Evolutionary conservation across 2,888 invertebrate genomes (phyloP), one percentile per base, ranked within the genome.

Genomic region (Eudemis profundana): DNA sequence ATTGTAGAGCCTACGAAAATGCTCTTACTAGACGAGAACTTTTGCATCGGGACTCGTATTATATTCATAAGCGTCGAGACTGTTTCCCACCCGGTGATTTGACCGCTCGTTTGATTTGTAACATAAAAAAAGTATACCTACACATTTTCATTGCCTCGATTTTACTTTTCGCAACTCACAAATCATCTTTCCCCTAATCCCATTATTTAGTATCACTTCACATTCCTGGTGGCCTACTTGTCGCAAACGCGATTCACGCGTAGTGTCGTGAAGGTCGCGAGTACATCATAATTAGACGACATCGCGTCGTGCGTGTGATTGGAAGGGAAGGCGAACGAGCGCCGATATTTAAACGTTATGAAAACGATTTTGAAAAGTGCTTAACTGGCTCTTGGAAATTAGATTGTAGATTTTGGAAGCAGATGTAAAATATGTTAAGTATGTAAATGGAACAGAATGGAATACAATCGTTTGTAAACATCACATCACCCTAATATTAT

Each of bases 271-370:
- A 51, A 72, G 63, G 73, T 70, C 64, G 70, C 49, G 47, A 72
- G 68, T 70, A 68, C 72, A 68, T 73, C 72, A 73, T 78, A 79
- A 83, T 81, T 78, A 79, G 74, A 68, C 72, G 63, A 66, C 68
- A 68, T 71, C 75, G 78, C 69, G 57, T 68, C 74, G 74, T 77
- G 79, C 47, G 38, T 61, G 68, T 62, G 72, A 75, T 74, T 65
- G 70, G 76, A 72, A 72, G 75, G n/a, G n/a, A n/a, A 75, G 72
- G 47, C 57, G 50, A 27, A 19, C 4, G 44, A 23, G 33, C 23
- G 61, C 72, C 69, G 68, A 68, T 56, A 68, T 53, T 49, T 29
- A 21, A 54, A 53, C 51, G 50, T 47, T 46, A 57, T 38, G 40
- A 56, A 15, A 60, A 14, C 7, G 8, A 44, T 27, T 5, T 27